Base-by-base conservation (phyloP, 2,888 invertebrate species). In the Archips xylosteana region DNA sequence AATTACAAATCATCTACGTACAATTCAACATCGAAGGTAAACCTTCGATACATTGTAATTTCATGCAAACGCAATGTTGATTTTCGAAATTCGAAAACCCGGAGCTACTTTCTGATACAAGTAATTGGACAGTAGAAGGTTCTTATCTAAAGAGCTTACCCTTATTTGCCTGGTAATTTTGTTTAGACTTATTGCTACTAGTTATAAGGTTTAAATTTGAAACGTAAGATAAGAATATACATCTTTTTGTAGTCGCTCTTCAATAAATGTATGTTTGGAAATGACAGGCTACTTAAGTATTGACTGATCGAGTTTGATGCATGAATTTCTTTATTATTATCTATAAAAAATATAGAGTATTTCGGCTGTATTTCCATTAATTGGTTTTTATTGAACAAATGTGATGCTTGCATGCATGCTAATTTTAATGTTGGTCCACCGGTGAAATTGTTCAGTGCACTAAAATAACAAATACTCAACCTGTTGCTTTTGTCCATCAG, bases 201-300 rank as follows among this genome's bases (percentile, higher is more conserved):
- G 57, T 23, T 12, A 32, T 57, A 57, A 32, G 57, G 32, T 32
- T 4, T 32, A 57, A 32, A 57, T 57, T 57, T 3, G 1, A 5
- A 57, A 57, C 32, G 3, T 12, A 32, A 32, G 23, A 12, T 2
- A 57, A 57, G 32, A 32, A 57, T 32, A 32, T 57, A 13, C 15
- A 54, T 54, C 23, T 57, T n/a, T 57, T 12, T 32, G 57, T 10
- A 32, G 32, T 4, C 12, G 10, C 32, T 57, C 32, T 12, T 3
- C 54, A 32, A 57, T 57, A 32, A 32, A 57, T 32, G 32, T 32
- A 57, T 57, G 57, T 57, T 57, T 57, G 57, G 57, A 57, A 32
- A 57, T 57, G 57, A 57, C 57, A 57, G 57, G 32, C 32, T 57
- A 57, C 57, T 32, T 57, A 57, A 57, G 32, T 57, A 32, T 57